Evolutionary conservation across 2,888 invertebrate species (phyloP).

Genomic region (Acanthococcus lagerstroemiae): DNA sequence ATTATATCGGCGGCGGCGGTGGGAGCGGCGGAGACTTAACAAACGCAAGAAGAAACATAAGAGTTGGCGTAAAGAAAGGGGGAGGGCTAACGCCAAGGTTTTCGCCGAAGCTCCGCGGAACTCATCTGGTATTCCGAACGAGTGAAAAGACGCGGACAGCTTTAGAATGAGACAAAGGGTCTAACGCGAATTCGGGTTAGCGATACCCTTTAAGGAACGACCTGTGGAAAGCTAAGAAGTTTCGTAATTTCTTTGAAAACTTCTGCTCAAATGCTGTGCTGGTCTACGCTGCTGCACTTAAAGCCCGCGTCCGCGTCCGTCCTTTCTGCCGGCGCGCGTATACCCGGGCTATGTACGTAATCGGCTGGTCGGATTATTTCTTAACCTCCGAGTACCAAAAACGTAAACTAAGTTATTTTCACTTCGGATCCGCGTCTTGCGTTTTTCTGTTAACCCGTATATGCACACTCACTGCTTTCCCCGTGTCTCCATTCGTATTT

Average conservation of each 20-base stretch:
- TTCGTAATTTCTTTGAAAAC: constrained; percentile 27
- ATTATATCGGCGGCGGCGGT: constrained; percentile 17
- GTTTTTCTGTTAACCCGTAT: background rate
- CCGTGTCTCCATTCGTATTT: too few species aligned
- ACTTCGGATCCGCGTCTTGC: background rate
- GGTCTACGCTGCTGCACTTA: background rate
- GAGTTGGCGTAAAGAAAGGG: constrained; percentile 8
- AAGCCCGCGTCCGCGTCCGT: background rate
- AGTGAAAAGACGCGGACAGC: constrained; percentile 31
- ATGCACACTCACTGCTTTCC: too few species aligned
- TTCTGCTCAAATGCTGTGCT: constrained; percentile 16
- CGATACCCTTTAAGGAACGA: constrained; percentile 29
- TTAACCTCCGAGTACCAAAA: background rate
- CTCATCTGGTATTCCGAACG: constrained; percentile 30
- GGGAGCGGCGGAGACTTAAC: constrained; percentile 5
- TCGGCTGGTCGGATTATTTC: background rate
- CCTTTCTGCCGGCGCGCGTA: background rate
- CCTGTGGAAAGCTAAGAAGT: constrained; percentile 28
- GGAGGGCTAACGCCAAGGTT: constrained; percentile 5
- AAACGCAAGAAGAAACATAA: constrained; percentile 22
- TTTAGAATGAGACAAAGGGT: constrained; percentile 31
- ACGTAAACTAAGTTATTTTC: background rate
- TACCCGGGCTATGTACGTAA: background rate
- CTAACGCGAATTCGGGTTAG: constrained; percentile 30
- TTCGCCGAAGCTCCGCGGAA: constrained; percentile 14